Evolutionary conservation across 2,888 invertebrate species (phyloP).

Genomic region (Eupithecia exiguata): DNA sequence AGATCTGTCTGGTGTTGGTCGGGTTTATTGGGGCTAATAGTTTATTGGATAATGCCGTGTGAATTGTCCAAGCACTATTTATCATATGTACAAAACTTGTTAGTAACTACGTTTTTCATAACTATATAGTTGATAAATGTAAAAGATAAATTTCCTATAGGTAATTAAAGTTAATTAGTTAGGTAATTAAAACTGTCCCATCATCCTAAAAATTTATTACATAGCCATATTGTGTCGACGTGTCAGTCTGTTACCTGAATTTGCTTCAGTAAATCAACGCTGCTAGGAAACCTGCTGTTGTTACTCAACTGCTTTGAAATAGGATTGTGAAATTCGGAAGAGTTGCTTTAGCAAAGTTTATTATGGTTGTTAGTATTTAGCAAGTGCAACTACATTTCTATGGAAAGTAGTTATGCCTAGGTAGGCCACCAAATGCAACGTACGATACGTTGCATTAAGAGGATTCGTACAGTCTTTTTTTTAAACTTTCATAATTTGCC

Average conservation of each 20-base stretch:
- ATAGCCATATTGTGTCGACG: no score
- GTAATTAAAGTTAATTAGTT: no score
- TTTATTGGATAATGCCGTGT: no score
- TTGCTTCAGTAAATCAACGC: background rate
- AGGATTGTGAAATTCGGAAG: background rate
- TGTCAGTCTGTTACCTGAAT: background rate
- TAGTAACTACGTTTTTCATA: no score
- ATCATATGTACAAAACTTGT: no score
- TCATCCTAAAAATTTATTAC: background rate
- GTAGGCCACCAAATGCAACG: no score
- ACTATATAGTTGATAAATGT: no score
- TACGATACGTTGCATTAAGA: background rate
- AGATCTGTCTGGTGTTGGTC: no score
- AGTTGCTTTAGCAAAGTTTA: background rate
- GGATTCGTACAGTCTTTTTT: background rate
- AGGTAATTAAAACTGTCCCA: background rate
- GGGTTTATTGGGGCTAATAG: no score
- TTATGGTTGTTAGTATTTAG: background rate
- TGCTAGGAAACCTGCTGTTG: background rate
- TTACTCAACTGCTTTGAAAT: background rate
- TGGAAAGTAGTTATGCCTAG: background rate
- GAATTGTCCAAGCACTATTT: no score
- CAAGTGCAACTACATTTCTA: background rate
- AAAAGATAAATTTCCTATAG: no score
- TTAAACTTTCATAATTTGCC: background rate